Conservation (phyloP, 2,113 vertebrate species). For the Oncorhynchus masou region DNA sequence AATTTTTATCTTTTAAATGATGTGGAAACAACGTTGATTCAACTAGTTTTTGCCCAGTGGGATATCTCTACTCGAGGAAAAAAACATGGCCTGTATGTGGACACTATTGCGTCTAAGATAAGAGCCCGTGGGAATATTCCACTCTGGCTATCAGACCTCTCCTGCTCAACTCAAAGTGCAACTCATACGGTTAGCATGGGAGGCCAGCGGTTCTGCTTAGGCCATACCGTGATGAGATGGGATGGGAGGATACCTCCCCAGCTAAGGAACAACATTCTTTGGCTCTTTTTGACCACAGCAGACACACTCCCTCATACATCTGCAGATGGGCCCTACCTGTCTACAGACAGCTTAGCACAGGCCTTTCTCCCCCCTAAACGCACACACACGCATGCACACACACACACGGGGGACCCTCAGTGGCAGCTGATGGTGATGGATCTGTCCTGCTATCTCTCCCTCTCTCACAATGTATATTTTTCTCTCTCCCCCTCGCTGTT, state of each 20-base stretch:
- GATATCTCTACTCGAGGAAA: slow-evolving; percentile 23
- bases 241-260: slow-evolving; percentile 29
- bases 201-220: slow-evolving; percentile 15
- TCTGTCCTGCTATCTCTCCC: slow-evolving; percentile 41
- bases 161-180: slow-evolving; percentile 22
- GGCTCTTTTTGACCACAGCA: slow-evolving; percentile 23
- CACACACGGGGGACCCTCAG: slow-evolving; percentile 12
- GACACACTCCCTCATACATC: slow-evolving; percentile 17
- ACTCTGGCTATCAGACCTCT: slow-evolving; percentile 12
- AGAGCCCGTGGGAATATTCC: slow-evolving; percentile 44
- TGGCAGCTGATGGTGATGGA: slow-evolving; percentile 57
- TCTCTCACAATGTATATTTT: slow-evolving; percentile 30
- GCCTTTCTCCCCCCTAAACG: slow-evolving; percentile 19
- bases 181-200: slow-evolving; percentile 28
- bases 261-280: slow-evolving; percentile 55
- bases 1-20: no score
- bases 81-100: slow-evolving; percentile 16
- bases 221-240: slow-evolving; percentile 20
- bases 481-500: not conserved
- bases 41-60: no score
- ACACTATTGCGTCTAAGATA: slow-evolving; percentile 33
- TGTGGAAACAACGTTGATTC: no score
- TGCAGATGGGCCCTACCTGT: slow-evolving; percentile 8
- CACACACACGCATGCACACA: slow-evolving; percentile 29
- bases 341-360: not conserved